phyloP scores from a whole-genome alignment of 2,113 vertebrate species.

The Eretmodus cyanostictus region DNA sequence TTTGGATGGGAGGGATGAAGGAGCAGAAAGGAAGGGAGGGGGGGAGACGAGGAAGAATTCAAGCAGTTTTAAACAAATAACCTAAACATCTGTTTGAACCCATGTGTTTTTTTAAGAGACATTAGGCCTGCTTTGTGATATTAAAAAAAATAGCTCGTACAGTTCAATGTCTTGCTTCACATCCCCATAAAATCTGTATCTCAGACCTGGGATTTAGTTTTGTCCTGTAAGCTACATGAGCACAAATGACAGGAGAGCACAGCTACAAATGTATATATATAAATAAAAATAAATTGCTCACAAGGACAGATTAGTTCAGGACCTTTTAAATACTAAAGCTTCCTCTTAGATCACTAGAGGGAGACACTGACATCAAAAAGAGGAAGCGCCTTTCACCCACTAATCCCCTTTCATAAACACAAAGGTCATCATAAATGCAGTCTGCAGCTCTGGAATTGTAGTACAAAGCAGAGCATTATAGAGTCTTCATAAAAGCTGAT shows the following conservation, averaged over 20 bases:
- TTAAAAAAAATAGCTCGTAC: neutral
- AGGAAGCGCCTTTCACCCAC: constrained; percentile 7
- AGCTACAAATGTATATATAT: neutral
- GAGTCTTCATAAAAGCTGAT: constrained; percentile 27
- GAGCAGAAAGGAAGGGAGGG: constrained; percentile 8
- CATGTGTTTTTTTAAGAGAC: neutral
- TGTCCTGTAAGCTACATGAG: neutral
- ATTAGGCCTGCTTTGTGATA: neutral
- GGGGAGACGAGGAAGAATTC: neutral
- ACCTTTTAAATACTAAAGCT: neutral
- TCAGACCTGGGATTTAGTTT: neutral
- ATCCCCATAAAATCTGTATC: neutral
- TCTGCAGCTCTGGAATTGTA: constrained; percentile 35
- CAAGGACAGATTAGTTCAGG: neutral
- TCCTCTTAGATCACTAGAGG: constrained; percentile 50
- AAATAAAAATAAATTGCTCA: neutral
- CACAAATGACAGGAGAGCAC: neutral
- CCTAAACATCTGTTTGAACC: neutral
- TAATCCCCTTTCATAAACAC: constrained; percentile 47
- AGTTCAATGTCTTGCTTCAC: neutral
- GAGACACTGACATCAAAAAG: constrained; percentile 39
- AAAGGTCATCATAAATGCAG: constrained; percentile 14
- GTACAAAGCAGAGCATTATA: constrained; percentile 35
- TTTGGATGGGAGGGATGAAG: constrained; percentile 1
- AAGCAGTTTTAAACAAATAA: neutral